Base-by-base conservation (phyloP, 2,888 invertebrate species). In the Amaurobius ferox region DNA sequence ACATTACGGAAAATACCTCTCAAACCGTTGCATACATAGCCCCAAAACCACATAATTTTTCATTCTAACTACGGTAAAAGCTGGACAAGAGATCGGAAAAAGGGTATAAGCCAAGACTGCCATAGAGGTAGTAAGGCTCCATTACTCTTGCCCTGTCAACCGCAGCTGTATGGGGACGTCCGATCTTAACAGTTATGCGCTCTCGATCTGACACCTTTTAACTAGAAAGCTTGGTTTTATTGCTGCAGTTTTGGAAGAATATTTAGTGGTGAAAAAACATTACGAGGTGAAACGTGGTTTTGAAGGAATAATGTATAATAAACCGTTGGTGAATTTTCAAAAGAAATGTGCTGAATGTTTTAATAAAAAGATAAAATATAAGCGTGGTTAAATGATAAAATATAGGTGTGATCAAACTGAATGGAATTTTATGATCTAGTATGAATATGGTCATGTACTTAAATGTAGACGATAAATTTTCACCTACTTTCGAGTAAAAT, bases 71-170 rank as follows among this genome's bases (percentile, higher is more conserved):
- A 16, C 16, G 64, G 64, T 28, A 64, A 77, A 40, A 35, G 26
- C 29, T 64, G 76, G 64, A 62, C 83, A 77, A 23, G 55, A 39
- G 26, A 32, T 39, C 40, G 19, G 64, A 44, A 29, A 71, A 64
- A 11, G 5, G n/a, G 19, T 29, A 64, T 19, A 64, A 64, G 13
- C 64, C 30, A 29, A 71, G 44, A 40, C 71, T 77, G 76, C 68
- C 76, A 62, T 64, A 28, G 76, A 83, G 83, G 81, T 81, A 76
- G 48, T 71, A 64, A 70, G 71, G 71, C 29, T 44, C 77, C 83
- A 83, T 83, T 83, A 83, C 71, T 83, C 83, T 83, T 83, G 29
- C 13, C 71, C 76, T 71, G 83, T 83, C 83, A 83, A 48, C 64
- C 40, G 29, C 83, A 83, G 68, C 83, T 83, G 83, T 26, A 40